phyloP scores from a whole-genome alignment of 2,797 vertebrate species.

The Micropoecilia bifurca region DNA sequence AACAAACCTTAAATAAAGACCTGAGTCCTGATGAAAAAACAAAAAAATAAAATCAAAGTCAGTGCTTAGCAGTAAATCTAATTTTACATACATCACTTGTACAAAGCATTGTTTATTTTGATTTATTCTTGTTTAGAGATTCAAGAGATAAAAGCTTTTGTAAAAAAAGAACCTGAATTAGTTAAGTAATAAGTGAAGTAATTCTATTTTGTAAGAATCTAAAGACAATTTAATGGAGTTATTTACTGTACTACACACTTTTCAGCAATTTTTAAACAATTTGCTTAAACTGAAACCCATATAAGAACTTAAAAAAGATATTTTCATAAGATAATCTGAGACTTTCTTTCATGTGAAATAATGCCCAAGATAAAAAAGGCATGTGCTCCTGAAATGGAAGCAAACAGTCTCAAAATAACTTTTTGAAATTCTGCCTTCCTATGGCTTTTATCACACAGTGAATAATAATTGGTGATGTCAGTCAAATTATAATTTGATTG shows the following conservation, averaged over 20 bases:
- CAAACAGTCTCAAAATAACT: neutral
- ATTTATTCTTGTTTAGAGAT: neutral
- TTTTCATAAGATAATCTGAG: neutral
- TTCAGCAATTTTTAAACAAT: neutral
- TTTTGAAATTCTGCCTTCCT: neutral
- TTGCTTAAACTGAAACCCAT: neutral
- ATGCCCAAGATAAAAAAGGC: neutral
- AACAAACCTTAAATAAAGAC: neutral
- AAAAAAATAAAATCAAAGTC: neutral
- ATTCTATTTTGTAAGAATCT: neutral
- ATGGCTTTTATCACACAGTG: neutral
- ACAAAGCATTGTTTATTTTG: neutral
- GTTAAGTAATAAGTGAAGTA: neutral
- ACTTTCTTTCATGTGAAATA: neutral
- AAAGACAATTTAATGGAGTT: neutral
- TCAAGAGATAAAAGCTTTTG: neutral
- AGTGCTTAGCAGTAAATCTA: neutral
- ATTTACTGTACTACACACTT: neutral
- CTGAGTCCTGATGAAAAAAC: neutral
- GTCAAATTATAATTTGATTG: too few species aligned
- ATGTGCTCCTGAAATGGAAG: neutral
- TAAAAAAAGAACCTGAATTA: neutral
- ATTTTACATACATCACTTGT: neutral
- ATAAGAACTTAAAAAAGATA: neutral
- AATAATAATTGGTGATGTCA: neutral